Evolutionary conservation across 2,113 vertebrate species (phyloP).

Genomic region (Sus scrofa): DNA sequence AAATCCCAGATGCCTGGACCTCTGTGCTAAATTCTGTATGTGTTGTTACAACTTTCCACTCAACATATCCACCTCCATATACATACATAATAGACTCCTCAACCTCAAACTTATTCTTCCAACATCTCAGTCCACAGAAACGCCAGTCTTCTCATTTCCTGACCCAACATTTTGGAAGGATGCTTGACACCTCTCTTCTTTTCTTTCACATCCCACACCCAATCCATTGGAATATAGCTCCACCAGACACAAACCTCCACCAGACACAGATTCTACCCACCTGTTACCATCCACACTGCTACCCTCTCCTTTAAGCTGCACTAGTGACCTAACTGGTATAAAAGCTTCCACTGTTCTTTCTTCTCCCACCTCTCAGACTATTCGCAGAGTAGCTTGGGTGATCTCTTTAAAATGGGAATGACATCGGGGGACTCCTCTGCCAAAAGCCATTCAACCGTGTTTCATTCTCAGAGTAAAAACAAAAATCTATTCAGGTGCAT

Average conservation of each 20-base stretch:
- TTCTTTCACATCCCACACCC: not conserved
- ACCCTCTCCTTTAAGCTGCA: not conserved
- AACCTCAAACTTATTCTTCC: not conserved
- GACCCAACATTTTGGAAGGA: not conserved
- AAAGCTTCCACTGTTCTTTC: not conserved
- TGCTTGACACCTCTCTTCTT: no score
- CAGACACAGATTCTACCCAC: no score
- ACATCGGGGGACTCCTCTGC: accelerated
- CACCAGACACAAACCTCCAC: no score
- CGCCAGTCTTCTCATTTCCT: not conserved
- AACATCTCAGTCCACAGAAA: not conserved
- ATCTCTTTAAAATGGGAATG: not conserved
- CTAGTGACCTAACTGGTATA: accelerated
- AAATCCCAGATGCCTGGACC: not conserved
- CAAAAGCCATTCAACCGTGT: no score
- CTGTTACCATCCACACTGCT: accelerated
- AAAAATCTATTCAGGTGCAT: accelerated
- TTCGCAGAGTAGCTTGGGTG: not conserved
- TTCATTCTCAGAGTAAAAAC: not conserved
- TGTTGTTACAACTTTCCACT: not conserved
- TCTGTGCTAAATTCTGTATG: accelerated
- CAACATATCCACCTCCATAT: accelerated
- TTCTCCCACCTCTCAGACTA: not conserved
- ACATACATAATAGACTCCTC: accelerated
- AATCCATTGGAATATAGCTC: accelerated